Evolutionary conservation across 2,888 invertebrate genomes (phyloP).

Genomic region (Xestobium rufovillosum): DNA sequence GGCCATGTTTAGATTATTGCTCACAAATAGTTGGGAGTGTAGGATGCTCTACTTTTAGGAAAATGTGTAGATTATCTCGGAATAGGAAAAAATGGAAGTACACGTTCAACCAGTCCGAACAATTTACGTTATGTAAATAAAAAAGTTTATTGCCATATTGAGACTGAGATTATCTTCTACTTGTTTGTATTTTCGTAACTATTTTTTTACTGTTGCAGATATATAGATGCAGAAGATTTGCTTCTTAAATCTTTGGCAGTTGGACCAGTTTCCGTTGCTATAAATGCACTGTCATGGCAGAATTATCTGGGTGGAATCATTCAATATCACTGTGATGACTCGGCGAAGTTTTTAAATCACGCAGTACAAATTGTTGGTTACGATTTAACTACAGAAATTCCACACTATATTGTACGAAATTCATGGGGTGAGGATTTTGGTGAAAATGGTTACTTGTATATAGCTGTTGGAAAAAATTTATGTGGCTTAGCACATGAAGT

Average conservation of each 20-base stretch:
- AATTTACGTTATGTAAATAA: constrained; percentile 5
- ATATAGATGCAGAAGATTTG: too few species aligned
- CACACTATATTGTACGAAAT: constrained; percentile 77
- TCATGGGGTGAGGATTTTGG: constrained; percentile 80
- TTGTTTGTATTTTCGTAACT: too few species aligned
- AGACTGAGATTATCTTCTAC: too few species aligned
- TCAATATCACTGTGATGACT: constrained; percentile 68
- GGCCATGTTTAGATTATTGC: too few species aligned
- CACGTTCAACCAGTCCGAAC: too few species aligned
- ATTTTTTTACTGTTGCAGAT: too few species aligned
- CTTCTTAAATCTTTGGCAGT: constrained; percentile 51
- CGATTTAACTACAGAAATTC: constrained; percentile 61
- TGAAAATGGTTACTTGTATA: constrained; percentile 64
- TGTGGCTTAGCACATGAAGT: constrained; percentile 74
- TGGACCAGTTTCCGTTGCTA: constrained; percentile 73
- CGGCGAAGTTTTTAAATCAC: constrained; percentile 59
- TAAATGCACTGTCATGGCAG: constrained; percentile 81
- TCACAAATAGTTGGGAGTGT: too few species aligned
- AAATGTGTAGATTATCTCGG: too few species aligned
- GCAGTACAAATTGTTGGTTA: constrained; percentile 81
- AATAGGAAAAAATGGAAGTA: too few species aligned
- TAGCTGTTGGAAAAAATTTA: constrained; percentile 67
- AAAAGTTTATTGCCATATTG: too few species aligned
- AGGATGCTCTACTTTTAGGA: too few species aligned
- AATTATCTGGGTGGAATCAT: constrained; percentile 79